phyloP scores from a whole-genome alignment of 2,113 vertebrate species.

The Clarias macrocephalus region DNA sequence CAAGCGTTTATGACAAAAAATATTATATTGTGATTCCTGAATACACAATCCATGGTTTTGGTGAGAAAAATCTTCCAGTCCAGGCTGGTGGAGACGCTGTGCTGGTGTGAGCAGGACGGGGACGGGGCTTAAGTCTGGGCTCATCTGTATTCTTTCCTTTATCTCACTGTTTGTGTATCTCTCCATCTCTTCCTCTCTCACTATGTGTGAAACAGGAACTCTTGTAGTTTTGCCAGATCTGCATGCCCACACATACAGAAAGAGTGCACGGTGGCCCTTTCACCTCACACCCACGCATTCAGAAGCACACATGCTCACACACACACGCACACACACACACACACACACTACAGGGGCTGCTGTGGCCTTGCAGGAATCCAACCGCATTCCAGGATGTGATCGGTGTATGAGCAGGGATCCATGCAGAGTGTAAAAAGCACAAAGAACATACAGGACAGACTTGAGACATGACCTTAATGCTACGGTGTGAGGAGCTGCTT shows the following conservation, averaged over 20 bases:
- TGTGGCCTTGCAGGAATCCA: background rate
- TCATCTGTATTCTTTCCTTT: constrained; percentile 28
- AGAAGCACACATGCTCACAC: background rate
- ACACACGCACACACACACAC: background rate
- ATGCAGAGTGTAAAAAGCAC: background rate
- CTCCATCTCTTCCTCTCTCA: background rate
- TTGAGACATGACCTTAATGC: background rate
- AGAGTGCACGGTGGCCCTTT: constrained; percentile 21
- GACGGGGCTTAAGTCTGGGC: background rate
- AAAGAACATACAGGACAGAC: background rate
- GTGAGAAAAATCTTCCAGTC: no score
- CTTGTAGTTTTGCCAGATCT: background rate
- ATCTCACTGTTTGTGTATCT: constrained; percentile 11
- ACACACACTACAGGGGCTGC: background rate
- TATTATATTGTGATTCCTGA: no score
- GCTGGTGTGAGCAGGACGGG: no score
- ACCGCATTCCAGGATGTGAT: constrained; percentile 26
- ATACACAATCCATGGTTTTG: no score
- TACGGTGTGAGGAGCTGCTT: background rate
- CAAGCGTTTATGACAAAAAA: no score
- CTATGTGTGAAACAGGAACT: constrained; percentile 1
- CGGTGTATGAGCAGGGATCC: background rate
- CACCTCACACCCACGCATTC: constrained; percentile 17
- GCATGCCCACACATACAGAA: constrained; percentile 22
- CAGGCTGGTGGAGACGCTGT: no score